Conservation (phyloP, 92 coral and sea anemone species). For the Meandrina meandrites region DNA sequence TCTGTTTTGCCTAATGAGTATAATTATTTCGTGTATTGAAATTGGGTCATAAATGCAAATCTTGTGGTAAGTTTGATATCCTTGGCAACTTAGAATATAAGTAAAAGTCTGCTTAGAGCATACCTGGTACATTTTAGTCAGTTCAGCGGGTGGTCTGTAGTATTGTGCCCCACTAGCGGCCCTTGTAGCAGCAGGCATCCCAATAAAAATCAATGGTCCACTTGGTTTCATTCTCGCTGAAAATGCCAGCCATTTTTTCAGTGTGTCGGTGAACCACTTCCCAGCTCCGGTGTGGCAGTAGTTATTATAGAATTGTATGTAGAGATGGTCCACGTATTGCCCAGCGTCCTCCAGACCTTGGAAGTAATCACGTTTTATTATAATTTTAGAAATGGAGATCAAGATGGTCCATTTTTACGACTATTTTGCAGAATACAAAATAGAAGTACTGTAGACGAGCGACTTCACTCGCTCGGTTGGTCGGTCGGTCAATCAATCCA, state of each 20-base stretch:
- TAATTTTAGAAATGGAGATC: no score
- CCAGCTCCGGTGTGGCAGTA: constrained; percentile 88
- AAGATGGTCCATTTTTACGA: no score
- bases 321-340: constrained; percentile 73
- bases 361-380: not conserved
- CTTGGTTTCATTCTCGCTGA: constrained; percentile 50
- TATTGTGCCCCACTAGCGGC: constrained; percentile 73
- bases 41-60: no score
- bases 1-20: no score
- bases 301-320: constrained; percentile 84
- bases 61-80: no score
- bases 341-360: constrained; percentile 79
- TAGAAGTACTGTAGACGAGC: no score
- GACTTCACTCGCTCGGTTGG: no score
- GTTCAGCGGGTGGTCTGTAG: constrained; percentile 75
- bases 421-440: no score
- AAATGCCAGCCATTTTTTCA: constrained; percentile 72
- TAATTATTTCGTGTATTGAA: no score
- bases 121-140: constrained; percentile 60
- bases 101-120: not conserved
- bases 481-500: no score
- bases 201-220: constrained; percentile 80
- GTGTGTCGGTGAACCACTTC: constrained; percentile 53
- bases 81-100: no score
- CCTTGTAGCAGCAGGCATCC: constrained; percentile 70